Conservation (phyloP, 1,140 invertebrate genomes). For the Cephus cinctus region DNA sequence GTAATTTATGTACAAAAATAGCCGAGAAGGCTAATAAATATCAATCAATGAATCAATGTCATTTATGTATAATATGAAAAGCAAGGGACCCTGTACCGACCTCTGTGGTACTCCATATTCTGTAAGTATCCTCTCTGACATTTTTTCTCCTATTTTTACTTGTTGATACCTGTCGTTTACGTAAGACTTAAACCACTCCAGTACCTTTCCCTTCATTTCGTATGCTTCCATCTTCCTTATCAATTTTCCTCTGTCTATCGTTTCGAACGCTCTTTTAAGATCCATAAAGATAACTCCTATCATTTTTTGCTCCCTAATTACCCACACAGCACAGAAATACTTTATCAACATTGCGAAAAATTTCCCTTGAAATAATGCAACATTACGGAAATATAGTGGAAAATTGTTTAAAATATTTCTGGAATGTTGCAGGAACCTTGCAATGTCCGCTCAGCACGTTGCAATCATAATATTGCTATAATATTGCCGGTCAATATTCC, state of each 20-base stretch:
- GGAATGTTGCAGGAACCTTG: no score
- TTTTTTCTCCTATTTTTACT: slow-evolving; percentile 4
- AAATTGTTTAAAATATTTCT: no score
- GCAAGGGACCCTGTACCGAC: slow-evolving; percentile 8
- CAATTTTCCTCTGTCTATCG: slow-evolving; percentile 10
- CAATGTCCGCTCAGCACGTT: no score
- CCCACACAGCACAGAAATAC: no score
- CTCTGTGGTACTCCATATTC: slow-evolving; percentile 10
- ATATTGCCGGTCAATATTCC: no score
- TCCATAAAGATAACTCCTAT: slow-evolving; percentile 14
- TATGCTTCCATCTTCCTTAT: slow-evolving; percentile 7
- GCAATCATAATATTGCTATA: no score
- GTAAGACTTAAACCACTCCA: slow-evolving; percentile 1
- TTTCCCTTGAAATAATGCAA: no score
- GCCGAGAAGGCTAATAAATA: no score
- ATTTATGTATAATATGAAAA: slow-evolving; percentile 14
- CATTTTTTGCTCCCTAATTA: slow-evolving; percentile 3
- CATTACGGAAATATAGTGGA: no score
- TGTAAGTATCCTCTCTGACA: not conserved
- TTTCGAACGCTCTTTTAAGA: slow-evolving; percentile 23
- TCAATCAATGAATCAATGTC: no score
- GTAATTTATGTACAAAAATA: no score
- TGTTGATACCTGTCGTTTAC: slow-evolving; percentile 1
- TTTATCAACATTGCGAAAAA: no score
- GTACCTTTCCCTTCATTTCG: slow-evolving; percentile 5